Evolutionary conservation across 2,888 invertebrate species (phyloP).

Genomic region (Tenthredo distinguenda): DNA sequence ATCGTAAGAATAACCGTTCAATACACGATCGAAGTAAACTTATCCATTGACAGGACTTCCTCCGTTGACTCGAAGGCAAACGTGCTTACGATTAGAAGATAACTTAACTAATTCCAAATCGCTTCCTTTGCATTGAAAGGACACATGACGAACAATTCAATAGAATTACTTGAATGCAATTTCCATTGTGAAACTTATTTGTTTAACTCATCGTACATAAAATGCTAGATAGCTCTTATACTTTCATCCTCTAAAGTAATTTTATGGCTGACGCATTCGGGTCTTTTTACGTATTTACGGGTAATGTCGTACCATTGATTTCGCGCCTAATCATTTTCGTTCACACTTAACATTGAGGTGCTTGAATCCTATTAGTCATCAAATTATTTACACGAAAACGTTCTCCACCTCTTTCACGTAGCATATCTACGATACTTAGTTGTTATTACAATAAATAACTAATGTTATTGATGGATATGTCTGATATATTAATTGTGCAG

Average conservation of each 20-base stretch:
- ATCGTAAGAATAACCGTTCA: neutral
- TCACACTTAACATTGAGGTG: neutral
- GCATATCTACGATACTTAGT: neutral
- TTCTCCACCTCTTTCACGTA: neutral
- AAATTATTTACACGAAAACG: neutral
- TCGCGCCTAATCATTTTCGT: slow-evolving; percentile 24
- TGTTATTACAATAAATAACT: neutral
- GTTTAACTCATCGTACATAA: neutral
- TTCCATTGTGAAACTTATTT: neutral
- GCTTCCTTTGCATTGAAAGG: neutral
- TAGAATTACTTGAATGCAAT: slow-evolving; percentile 2
- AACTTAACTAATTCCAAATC: neutral
- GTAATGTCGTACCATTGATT: neutral
- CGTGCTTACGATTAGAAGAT: neutral
- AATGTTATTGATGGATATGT: neutral
- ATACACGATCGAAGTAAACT: neutral
- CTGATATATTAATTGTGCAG: neutral
- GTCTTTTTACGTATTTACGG: neutral
- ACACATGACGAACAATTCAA: neutral
- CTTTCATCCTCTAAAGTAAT: neutral
- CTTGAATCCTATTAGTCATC: neutral
- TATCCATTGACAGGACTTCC: neutral
- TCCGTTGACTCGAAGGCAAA: neutral
- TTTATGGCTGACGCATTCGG: slow-evolving; percentile 27
- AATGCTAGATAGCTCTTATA: neutral